phyloP scores from a whole-genome alignment of 2,113 vertebrate species.

The Lophochroa leadbeateri region DNA sequence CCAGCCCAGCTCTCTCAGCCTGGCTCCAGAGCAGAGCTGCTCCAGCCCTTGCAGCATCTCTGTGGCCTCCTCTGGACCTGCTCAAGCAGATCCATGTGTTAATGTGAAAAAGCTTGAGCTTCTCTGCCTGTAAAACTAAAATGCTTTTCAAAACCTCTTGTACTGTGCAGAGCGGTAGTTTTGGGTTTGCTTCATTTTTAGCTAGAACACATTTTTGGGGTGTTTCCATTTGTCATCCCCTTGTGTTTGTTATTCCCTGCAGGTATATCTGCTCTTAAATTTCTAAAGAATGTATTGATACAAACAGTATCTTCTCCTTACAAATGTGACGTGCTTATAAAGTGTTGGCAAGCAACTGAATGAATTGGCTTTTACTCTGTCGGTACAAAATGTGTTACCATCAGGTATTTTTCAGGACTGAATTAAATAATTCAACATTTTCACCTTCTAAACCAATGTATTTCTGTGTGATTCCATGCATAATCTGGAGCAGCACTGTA shows the following conservation, averaged over 20 bases:
- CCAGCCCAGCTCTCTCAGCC: background rate
- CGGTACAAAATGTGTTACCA: accelerated
- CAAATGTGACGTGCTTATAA: too few relatives aligned
- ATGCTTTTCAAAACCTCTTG: background rate
- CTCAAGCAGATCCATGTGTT: background rate
- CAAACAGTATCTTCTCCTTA: background rate
- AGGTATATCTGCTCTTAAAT: background rate
- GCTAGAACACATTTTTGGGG: background rate
- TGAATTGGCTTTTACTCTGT: background rate
- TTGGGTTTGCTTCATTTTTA: background rate
- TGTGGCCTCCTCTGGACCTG: background rate
- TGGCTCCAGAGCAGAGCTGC: background rate
- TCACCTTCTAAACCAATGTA: accelerated
- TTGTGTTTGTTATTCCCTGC: background rate
- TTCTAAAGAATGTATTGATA: background rate
- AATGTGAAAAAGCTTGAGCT: background rate
- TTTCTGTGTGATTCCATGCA: background rate
- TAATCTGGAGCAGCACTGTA: accelerated
- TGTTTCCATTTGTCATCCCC: background rate
- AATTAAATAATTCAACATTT: background rate
- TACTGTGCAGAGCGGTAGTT: too few relatives aligned
- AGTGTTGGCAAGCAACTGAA: background rate
- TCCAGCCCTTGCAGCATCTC: background rate
- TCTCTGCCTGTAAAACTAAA: background rate
- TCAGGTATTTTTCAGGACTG: background rate